A percentile compares a stretch with the other conserved stretches of the same genome.
Evolutionary conservation across 1,140 invertebrate species (phyloP).

Genomic region (Brachionus rubens): DNA sequence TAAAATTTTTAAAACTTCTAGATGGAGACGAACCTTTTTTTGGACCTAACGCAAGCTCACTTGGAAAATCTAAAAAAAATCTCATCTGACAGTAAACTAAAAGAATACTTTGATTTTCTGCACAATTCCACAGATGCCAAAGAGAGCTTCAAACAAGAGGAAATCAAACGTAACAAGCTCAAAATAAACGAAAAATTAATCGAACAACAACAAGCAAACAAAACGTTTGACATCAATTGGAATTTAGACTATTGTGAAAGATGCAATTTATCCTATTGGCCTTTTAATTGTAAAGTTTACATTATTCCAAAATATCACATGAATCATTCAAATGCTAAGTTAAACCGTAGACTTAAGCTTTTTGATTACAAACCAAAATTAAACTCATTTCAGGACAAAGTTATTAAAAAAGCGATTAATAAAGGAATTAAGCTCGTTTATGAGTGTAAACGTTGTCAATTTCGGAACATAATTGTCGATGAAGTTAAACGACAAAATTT

Average conservation of each 20-base stretch:
- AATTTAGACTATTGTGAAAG: conserved; percentile 16
- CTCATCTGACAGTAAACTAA: not conserved
- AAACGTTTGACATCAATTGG: conserved; percentile 27
- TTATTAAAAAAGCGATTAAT: conserved; percentile 30
- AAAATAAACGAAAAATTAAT: conserved; percentile 42
- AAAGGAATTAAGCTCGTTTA: conserved; percentile 37
- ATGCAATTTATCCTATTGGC: conserved; percentile 27
- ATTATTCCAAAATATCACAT: conserved; percentile 9
- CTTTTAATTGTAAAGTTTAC: conserved; percentile 24
- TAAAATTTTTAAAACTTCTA: not conserved
- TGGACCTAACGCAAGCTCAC: not conserved
- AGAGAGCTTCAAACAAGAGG: not conserved
- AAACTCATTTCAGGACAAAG: not conserved
- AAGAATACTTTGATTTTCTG: conserved; percentile 25
- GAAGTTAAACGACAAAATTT: conserved; percentile 2
- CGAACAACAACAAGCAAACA: not conserved
- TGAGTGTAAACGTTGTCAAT: conserved; percentile 26
- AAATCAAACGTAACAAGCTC: not conserved
- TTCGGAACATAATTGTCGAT: not conserved
- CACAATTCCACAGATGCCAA: not conserved
- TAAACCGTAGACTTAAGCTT: not conserved
- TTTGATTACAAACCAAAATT: conserved; percentile 18
- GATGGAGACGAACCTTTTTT: not conserved
- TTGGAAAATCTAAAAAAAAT: conserved; percentile 1
- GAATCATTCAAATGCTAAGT: not conserved